These are phyloP conservation scores for Caenorhabditis tropicalis DNA, from an alignment of 1,140 invertebrate species.

Conservation along the genomic window DNA sequence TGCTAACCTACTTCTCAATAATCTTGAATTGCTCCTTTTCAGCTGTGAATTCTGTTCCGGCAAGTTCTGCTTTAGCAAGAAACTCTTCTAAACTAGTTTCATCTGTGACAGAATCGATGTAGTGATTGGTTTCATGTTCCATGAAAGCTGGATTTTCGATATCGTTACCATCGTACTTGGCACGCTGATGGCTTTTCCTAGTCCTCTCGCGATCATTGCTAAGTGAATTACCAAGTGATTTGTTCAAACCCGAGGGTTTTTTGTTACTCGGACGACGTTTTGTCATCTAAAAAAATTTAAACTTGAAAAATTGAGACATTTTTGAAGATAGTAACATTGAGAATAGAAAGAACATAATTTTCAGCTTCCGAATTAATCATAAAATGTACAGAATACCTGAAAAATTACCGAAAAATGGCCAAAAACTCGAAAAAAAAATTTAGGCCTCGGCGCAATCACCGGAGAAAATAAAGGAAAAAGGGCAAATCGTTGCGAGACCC, in stretches of 20 bases:
- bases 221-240: conserved; percentile 68
- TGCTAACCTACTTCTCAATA: conserved; percentile 59
- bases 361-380: not conserved
- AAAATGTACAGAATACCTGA: not conserved
- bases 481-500: conserved; percentile 7
- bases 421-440: conserved; percentile 21
- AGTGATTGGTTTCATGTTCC: conserved; percentile 59
- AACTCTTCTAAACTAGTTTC: conserved; percentile 95
- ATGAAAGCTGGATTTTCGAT: conserved; percentile 56
- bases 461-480: not conserved
- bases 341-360: not conserved
- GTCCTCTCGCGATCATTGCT: conserved; percentile 59
- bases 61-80: conserved; percentile 88
- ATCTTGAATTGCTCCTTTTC: conserved; percentile 64
- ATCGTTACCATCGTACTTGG: conserved; percentile 56
- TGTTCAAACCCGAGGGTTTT: conserved; percentile 65
- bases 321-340: not conserved
- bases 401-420: not conserved
- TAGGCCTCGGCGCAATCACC: not conserved
- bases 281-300: conserved; percentile 61
- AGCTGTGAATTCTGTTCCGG: conserved; percentile 85
- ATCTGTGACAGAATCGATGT: conserved; percentile 80
- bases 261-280: conserved; percentile 64
- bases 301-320: not conserved
- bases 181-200: conserved; percentile 51